Conservation (phyloP, 2,113 vertebrate genomes). For the Globicephala melas region DNA sequence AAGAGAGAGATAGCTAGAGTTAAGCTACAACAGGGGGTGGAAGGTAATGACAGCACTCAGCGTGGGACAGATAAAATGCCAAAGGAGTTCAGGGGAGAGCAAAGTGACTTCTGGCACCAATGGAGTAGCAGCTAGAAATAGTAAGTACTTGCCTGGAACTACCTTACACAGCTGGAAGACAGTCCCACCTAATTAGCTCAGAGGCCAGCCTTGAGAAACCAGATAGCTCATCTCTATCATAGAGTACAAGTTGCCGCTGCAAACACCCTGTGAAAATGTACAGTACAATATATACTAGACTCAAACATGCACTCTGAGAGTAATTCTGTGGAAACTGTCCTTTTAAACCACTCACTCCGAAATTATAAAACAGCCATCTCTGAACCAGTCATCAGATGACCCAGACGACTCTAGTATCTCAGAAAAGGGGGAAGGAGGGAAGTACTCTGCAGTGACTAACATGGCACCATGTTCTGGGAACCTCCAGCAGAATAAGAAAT, state of each 20-base stretch:
- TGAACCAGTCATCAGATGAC: background rate
- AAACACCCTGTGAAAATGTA: background rate
- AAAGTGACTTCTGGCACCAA: background rate
- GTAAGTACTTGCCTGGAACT: background rate
- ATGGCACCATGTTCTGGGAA: background rate
- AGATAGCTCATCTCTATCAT: background rate
- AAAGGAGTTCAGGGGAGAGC: background rate
- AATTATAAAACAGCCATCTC: background rate
- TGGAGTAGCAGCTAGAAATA: background rate
- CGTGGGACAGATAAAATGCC: background rate
- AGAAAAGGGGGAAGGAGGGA: background rate
- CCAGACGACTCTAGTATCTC: background rate
- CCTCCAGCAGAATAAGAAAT: background rate
- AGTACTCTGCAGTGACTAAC: background rate
- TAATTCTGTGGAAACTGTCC: background rate
- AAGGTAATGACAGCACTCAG: background rate
- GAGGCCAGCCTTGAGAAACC: background rate
- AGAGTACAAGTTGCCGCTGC: background rate
- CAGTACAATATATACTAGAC: background rate
- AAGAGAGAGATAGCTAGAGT: background rate
- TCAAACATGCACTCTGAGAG: background rate
- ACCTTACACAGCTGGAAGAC: background rate
- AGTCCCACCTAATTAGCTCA: background rate
- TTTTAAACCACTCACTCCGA: constrained; percentile 9
- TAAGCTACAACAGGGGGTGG: background rate